phyloP scores from a whole-genome alignment of 2,113 vertebrate species.

The Paramisgurnus dabryanus region DNA sequence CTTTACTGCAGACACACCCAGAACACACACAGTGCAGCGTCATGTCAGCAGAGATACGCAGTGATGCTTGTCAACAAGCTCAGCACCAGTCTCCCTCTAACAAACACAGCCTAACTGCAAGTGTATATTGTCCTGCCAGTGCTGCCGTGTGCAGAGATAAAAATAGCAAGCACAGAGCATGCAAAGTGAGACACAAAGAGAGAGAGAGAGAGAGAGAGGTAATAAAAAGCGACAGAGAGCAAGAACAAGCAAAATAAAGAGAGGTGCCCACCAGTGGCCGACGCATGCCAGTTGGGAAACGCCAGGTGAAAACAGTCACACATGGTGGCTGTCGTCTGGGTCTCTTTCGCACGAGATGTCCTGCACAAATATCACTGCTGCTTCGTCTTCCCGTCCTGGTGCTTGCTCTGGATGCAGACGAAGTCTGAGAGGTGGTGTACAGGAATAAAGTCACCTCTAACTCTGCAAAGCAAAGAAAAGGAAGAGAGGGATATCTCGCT shows the following conservation, averaged over 20 bases:
- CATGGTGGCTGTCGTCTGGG: conserved; percentile 78
- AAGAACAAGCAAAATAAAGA: conserved; percentile 28
- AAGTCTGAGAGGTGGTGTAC: conserved; percentile 62
- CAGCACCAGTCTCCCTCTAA: conserved; percentile 33
- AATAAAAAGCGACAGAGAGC: conserved; percentile 7
- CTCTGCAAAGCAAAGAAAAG: conserved; percentile 56
- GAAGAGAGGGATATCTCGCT: conserved; percentile 59
- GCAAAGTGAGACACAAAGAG: conserved; percentile 5
- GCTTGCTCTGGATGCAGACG: conserved; percentile 30
- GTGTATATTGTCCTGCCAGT: conserved; percentile 38
- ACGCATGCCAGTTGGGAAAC: conserved; percentile 96
- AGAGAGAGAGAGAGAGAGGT: not conserved
- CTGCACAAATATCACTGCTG: conserved; percentile 43
- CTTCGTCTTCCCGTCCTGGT: conserved; percentile 28
- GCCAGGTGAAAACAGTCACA: conserved; percentile 98
- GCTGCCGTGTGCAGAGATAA: conserved; percentile 52
- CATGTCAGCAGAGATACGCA: conserved; percentile 37
- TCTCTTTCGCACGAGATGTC: conserved; percentile 52
- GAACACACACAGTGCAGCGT: conserved; percentile 51
- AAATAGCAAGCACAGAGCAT: conserved; percentile 46
- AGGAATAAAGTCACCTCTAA: conserved; percentile 48
- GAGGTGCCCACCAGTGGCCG: conserved; percentile 89
- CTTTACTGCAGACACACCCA: conserved; percentile 77
- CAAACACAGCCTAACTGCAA: conserved; percentile 52
- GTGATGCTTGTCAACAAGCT: conserved; percentile 46